phyloP scores from a whole-genome alignment of 2,113 vertebrate genomes.

The Labrus mixtus region DNA sequence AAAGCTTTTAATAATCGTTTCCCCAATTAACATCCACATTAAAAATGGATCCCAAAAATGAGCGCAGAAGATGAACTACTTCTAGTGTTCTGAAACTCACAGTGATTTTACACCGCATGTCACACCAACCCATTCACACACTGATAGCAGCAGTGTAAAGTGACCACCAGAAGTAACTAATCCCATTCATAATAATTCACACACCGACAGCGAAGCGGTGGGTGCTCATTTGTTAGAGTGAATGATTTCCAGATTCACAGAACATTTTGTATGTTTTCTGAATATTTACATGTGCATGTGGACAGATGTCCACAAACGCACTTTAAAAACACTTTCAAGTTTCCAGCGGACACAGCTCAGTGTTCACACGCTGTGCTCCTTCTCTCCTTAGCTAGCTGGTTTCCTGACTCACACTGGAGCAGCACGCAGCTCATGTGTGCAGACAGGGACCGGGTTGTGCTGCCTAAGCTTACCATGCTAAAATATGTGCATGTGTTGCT shows the following conservation, averaged over 20 bases:
- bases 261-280: background rate
- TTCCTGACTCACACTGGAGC: conserved; percentile 66
- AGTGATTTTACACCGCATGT: too few species aligned
- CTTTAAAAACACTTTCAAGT: conserved; percentile 14
- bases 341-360: background rate
- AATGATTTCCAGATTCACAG: background rate
- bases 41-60: too few species aligned
- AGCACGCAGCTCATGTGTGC: conserved; percentile 56
- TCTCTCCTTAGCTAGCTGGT: conserved; percentile 41
- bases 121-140: too few species aligned
- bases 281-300: background rate
- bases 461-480: conserved; percentile 69
- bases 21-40: too few species aligned
- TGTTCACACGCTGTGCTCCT: conserved; percentile 41
- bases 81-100: too few species aligned
- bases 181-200: too few species aligned
- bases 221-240: background rate
- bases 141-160: too few species aligned
- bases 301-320: background rate
- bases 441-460: conserved; percentile 77
- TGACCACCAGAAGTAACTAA: too few species aligned
- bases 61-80: too few species aligned
- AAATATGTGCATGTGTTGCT: conserved; percentile 82
- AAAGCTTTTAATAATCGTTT: too few species aligned
- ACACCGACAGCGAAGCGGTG: too few species aligned